Evolutionary conservation across 2,888 invertebrate species (phyloP), one percentile per base, ranked within the genome.

Genomic region (Darwinula stevensoni): DNA sequence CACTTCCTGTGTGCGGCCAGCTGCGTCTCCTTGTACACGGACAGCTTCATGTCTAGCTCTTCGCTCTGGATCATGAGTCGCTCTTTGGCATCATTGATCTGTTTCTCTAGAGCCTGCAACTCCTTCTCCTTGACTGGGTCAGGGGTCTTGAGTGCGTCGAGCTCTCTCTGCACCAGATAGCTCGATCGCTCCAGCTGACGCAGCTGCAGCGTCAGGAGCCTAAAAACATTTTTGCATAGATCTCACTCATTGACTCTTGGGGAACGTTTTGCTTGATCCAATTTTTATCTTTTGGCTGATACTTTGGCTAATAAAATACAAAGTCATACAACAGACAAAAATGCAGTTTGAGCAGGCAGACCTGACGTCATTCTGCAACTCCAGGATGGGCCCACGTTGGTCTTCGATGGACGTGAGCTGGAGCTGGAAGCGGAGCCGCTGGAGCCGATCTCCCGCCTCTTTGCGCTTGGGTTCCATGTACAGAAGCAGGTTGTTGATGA

Each of bases 401-500:
- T 88, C 86, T 46, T 82, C 78, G 35, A 75, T 70, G 39, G 75
- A 74, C 43, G 76, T 73, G 41, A 91, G 56, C 47, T 88, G 86
- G 40, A 91, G 54, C 50, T 88, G 76, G 52, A 97, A 94, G 38
- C 88, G 63, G 73, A 88, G 76, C 33, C 84, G 61, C 37, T 86
- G 80, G 38, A 88, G 58, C 37, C 73, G 59, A 50, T 84, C 88
- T 39, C 73, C 61, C 5, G 78, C 76, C 45, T 84, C 75, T 42
- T 88, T 78, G 34, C 88, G 63, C 46, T 80, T 75, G 0, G 94
- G 91, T 51, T 94, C 94, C 34, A 94, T 86, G 52, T 84, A 88
- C 1, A 99, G 60, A 32, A 97, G 57, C 17, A 99, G 61, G 57
- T 94, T 91, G 57, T 99, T 97, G 3, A 99, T 76, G 42, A 97